Conservation (phyloP, 1,140 invertebrate species). For the Bombus haemorrhoidalis region DNA sequence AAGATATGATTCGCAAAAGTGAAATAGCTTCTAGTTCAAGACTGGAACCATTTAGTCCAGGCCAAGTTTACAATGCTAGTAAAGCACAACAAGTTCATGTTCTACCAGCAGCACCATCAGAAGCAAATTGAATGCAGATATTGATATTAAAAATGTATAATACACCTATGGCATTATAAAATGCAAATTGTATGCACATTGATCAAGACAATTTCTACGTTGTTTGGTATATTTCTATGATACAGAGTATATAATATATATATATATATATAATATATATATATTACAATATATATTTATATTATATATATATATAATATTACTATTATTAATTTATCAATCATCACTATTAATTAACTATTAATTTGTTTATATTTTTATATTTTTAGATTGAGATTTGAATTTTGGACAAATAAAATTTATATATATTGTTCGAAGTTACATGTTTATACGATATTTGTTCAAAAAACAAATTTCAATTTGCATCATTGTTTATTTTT, state of each 20-base stretch:
- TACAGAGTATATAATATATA: conserved; percentile 8
- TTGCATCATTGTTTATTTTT: conserved; percentile 9
- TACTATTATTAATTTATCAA: conserved; percentile 21
- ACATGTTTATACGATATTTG: conserved; percentile 40
- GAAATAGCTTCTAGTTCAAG: conserved; percentile 84
- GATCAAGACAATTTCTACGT: conserved; percentile 18
- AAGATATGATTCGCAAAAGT: conserved; percentile 74
- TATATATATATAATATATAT: conserved; percentile 13
- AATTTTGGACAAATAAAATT: conserved; percentile 32
- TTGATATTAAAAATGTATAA: conserved; percentile 46
- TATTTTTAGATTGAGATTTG: conserved; percentile 46
- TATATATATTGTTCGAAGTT: conserved; percentile 28
- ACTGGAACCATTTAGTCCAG: conserved; percentile 92
- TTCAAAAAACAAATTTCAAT: conserved; percentile 40
- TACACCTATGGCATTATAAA: conserved; percentile 16
- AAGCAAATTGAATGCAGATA: conserved; percentile 62
- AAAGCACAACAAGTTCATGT: conserved; percentile 95
- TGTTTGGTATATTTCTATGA: conserved; percentile 29
- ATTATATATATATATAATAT: conserved; percentile 11
- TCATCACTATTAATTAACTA: conserved; percentile 24
- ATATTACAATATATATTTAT: conserved; percentile 8
- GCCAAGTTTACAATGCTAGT: conserved; percentile 94
- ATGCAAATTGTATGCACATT: conserved; percentile 26
- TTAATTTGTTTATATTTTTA: conserved; percentile 30
- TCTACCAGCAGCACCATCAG: conserved; percentile 83